Conservation (phyloP, 2,888 invertebrate species). For the Leuctra nigra region DNA sequence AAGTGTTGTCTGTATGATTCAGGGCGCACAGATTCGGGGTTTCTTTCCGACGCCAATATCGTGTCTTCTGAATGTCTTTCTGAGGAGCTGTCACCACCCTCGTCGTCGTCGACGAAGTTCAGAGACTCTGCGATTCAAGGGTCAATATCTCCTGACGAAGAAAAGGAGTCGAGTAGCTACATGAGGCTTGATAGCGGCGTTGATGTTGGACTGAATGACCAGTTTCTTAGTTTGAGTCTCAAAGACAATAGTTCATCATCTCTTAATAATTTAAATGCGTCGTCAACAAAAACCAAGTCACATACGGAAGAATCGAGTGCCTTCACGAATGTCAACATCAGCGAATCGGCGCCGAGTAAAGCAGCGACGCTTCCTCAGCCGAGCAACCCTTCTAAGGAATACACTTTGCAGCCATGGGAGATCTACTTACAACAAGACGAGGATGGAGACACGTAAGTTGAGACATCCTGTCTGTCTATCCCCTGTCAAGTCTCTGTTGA, state of each 20-base stretch:
- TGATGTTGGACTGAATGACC: slow-evolving; percentile 52
- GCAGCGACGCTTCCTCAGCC: neutral
- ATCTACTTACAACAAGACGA: slow-evolving; percentile 69
- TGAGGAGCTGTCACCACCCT: slow-evolving; percentile 30
- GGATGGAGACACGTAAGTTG: slow-evolving; percentile 83
- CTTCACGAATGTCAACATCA: slow-evolving; percentile 5
- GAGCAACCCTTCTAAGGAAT: neutral
- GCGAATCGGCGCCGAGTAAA: neutral
- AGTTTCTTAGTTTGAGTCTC: slow-evolving; percentile 51
- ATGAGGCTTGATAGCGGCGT: slow-evolving; percentile 64
- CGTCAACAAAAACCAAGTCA: neutral
- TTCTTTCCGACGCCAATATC: slow-evolving; percentile 44
- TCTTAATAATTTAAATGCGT: slow-evolving; percentile 28
- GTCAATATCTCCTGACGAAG: slow-evolving; percentile 23
- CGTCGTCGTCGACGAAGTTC: slow-evolving; percentile 26
- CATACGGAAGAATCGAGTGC: neutral
- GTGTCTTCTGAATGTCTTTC: slow-evolving; percentile 32
- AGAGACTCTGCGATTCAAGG: slow-evolving; percentile 24
- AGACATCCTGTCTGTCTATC: neutral
- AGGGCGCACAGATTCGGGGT: slow-evolving; percentile 42
- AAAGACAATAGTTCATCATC: slow-evolving; percentile 26
- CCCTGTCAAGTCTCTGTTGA: neutral
- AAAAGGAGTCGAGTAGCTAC: slow-evolving; percentile 29
- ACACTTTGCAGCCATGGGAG: slow-evolving; percentile 45
- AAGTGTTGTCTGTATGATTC: slow-evolving; percentile 31